Evolutionary conservation across 2,797 vertebrate genomes (phyloP).

Genomic region (Neosilurus mollespiculum): DNA sequence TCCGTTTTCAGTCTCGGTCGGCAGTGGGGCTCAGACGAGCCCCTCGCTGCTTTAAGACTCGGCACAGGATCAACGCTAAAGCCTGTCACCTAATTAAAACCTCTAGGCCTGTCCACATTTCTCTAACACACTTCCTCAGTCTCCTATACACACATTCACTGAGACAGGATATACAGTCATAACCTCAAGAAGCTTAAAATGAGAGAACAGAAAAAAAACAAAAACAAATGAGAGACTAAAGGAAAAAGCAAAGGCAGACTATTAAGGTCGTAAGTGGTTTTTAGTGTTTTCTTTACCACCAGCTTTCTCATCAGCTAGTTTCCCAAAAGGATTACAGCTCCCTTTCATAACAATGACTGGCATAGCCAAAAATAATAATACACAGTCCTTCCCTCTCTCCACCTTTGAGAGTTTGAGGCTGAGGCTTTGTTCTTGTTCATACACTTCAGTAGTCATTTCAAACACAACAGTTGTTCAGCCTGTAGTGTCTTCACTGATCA

Average conservation of each 20-base stretch:
- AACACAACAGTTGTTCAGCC: slow-evolving; percentile 3
- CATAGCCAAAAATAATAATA: slow-evolving; percentile 51
- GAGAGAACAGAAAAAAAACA: slow-evolving; percentile 9
- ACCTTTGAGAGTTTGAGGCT: no score
- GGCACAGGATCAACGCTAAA: slow-evolving; percentile 40
- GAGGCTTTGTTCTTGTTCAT: slow-evolving; percentile 25
- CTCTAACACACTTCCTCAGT: slow-evolving; percentile 31
- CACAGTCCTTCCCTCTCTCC: slow-evolving; percentile 8
- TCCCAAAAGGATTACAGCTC: slow-evolving; percentile 42
- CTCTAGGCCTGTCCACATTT: slow-evolving; percentile 28
- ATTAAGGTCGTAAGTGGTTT: slow-evolving; percentile 42
- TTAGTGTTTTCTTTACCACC: slow-evolving; percentile 40
- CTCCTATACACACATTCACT: slow-evolving; percentile 31
- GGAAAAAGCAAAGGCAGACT: slow-evolving; percentile 7
- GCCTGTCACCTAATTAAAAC: slow-evolving; percentile 51
- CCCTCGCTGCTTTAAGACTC: slow-evolving; percentile 48
- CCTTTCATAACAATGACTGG: slow-evolving; percentile 49
- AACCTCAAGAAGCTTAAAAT: slow-evolving; percentile 36
- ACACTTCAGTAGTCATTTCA: slow-evolving; percentile 1
- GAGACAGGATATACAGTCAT: slow-evolving; percentile 13
- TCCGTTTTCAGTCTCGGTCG: slow-evolving; percentile 3
- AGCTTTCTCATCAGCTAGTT: slow-evolving; percentile 30
- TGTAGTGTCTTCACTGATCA: not conserved
- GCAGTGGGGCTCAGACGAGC: slow-evolving; percentile 28
- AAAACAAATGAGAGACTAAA: slow-evolving; percentile 16